Evolutionary conservation across 1,140 invertebrate genomes (phyloP), one percentile per base, ranked within the genome.

Genomic region (Marisa cornuarietis): DNA sequence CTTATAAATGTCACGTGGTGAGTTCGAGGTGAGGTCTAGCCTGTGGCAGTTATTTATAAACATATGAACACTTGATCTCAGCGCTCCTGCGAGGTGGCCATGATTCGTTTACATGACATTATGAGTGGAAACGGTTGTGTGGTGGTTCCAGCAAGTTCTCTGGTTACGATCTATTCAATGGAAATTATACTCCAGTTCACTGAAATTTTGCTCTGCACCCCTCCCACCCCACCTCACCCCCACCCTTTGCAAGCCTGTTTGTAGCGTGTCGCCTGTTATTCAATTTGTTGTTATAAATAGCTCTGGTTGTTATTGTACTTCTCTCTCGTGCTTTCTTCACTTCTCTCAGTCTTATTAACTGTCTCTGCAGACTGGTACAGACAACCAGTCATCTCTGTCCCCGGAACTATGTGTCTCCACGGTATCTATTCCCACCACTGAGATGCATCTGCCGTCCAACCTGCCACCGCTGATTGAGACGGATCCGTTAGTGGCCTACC

Each of bases 401-500:
- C 9, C 2, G 7, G 75, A 65, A 42, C 61, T 22, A 51, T 49
- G 51, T 18, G 51, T 63, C 51, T 42, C 31, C 42, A 13, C 58
- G 20, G 20, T 51, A 0, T 63, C 76, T 49, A 7, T 10, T 65
- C 18, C 18, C 8, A 14, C 11, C 26, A 66, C 26, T 13, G 63
- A 52, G 49, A 22, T 4, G 4, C 76, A 20, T 18, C 49, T 16
- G 52, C 71, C 49, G 18, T n/a, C 14, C 63, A 31, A 65, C 6
- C 16, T 68, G 62, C 13, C 24, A 0, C 80, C 87, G 0, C 82
- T 88, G 49, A 16, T 85, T 16, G 74, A 84, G 54, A 79, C 83
- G 5, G 66, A 88, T 31, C 82, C 82, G 49, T 8, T n/a, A 0
- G 42, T 89, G 77, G 85, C 87, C 24, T 58, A 85, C 18, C 61